These are phyloP conservation scores for Agelas oroides DNA, from an alignment of 37 sponge, comb jelly and placozoan species.

Conservation along the genomic window DNA sequence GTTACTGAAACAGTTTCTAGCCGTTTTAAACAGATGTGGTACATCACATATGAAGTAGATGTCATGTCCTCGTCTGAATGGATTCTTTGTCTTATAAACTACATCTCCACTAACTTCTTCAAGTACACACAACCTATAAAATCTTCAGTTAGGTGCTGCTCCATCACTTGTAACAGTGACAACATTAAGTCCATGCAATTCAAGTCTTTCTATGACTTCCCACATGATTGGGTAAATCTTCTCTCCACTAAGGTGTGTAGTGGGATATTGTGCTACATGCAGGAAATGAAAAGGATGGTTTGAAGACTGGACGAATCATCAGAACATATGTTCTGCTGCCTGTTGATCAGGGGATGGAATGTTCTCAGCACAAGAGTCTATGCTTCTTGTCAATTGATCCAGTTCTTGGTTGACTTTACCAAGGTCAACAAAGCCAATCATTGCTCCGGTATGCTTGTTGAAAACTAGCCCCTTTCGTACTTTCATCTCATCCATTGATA, in stretches of 20 bases:
- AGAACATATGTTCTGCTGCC: conserved; percentile 32
- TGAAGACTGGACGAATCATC: conserved; percentile 39
- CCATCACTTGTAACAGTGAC: too few relatives aligned
- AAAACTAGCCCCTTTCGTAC: conserved; percentile 6
- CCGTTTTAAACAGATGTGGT: background rate
- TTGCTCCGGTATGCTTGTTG: conserved; percentile 3
- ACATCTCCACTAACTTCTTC: background rate
- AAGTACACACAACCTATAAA: background rate
- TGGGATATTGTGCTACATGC: too few relatives aligned
- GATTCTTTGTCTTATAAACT: background rate
- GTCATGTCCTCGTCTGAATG: background rate
- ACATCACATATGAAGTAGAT: conserved; percentile 1
- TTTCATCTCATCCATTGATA: too few relatives aligned
- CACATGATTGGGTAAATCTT: too few relatives aligned
- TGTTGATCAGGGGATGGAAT: background rate
- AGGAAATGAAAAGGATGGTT: too few relatives aligned
- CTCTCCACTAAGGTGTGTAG: too few relatives aligned
- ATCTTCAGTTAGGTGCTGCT: background rate
- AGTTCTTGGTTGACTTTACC: conserved; percentile 44
- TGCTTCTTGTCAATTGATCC: background rate
- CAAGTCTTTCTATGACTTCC: too few relatives aligned
- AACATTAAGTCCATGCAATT: too few relatives aligned
- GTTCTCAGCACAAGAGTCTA: background rate
- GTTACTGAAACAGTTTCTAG: background rate
- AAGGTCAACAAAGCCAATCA: conserved; percentile 48